Evolutionary conservation across 2,797 vertebrate species (phyloP).

Genomic region (Lithobates sylvaticus): DNA sequence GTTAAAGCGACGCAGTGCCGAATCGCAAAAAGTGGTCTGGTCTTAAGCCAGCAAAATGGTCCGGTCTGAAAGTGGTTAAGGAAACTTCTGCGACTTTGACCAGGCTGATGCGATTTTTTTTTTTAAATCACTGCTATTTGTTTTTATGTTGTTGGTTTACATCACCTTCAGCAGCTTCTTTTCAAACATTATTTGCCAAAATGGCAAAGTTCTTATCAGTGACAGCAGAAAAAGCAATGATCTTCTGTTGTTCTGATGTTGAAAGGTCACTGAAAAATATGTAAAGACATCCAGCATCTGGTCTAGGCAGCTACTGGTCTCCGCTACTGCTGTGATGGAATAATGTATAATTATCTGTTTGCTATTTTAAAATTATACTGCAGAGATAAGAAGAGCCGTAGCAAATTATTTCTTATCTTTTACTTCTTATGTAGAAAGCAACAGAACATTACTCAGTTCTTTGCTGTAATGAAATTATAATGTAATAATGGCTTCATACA

Average conservation of each 20-base stretch:
- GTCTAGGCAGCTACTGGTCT: neutral
- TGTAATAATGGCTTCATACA: constrained; percentile 3
- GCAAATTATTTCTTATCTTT: neutral
- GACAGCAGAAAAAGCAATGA: constrained; percentile 8
- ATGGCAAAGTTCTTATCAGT: constrained; percentile 7
- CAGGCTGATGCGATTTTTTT: constrained; percentile 46
- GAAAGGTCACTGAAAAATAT: constrained; percentile 32
- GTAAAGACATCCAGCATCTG: neutral
- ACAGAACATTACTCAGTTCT: neutral
- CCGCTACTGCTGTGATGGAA: neutral
- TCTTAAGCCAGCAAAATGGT: no score
- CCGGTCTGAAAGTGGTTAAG: no score
- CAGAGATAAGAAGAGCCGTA: neutral
- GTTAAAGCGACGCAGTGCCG: no score
- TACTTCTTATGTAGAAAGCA: neutral
- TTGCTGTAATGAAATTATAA: neutral
- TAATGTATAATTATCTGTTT: constrained; percentile 3
- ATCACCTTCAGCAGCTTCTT: constrained; percentile 10
- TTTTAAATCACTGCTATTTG: constrained; percentile 28
- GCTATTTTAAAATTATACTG: constrained; percentile 2
- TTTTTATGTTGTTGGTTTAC: constrained; percentile 53
- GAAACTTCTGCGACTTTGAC: neutral
- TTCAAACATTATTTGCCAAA: constrained; percentile 32
- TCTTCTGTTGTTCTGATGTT: constrained; percentile 34
- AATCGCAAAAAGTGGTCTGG: no score